Base-by-base conservation (phyloP, 2,888 invertebrate genomes). In the Phortica magna region DNA sequence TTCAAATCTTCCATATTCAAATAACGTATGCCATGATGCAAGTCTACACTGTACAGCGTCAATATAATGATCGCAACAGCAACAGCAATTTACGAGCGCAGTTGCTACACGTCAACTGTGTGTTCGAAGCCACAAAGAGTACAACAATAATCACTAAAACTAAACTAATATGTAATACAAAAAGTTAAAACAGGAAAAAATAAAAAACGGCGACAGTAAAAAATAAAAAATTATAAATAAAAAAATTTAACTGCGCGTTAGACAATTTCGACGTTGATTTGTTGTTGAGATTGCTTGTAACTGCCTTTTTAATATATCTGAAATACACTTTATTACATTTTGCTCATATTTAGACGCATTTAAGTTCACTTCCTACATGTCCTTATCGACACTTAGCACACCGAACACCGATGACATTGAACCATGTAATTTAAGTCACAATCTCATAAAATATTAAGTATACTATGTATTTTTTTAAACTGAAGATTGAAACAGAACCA, bases 131-230 rank as follows among this genome's bases (percentile, higher is more conserved):
- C 48, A 48, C 17, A 61, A 22, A n/a, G 22, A 61, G 10, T 61
- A 19, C 61, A 61, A 61, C 31, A 61, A 61, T 22, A 61, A 61
- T 31, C 61, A 68, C 73, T 67, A 57, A 78, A 31, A 70, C 61
- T 61, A 61, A 61, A 61, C 10, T 61, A 61, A 61, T 61, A 12
- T 55, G 17, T 6, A n/a, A 9, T n/a, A 55, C 7, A 59, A 83
- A 84, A 82, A 84, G 87, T 87, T 81, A 14, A 42, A 42, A 19
- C 17, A 22, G 17, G 43, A 1, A 17, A 68, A 7, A 17, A n/a
- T n/a, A n/a, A 68, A 68, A 68, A 68, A 68, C 9, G 48, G 3
- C 7, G 48, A 9, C 5, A 31, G 43, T 3, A 42, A 68, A 68
- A 70, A 53, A 70, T 53, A 9, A 71, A 59, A 57, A 73, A n/a